phyloP scores from a whole-genome alignment of 2,797 vertebrate genomes.

The Mycteria americana region DNA sequence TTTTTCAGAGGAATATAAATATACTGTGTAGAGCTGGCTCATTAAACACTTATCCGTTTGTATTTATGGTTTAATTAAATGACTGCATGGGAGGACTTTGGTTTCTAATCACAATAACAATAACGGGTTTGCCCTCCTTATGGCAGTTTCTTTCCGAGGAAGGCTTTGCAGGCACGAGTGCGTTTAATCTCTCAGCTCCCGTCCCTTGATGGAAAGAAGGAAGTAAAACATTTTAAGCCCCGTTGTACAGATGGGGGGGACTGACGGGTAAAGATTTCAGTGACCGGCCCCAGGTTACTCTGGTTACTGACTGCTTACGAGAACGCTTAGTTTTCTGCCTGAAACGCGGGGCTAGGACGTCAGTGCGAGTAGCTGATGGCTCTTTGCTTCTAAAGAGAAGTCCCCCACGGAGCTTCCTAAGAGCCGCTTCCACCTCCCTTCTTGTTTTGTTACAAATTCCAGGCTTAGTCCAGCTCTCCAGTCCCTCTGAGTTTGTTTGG shows the following conservation, averaged over 20 bases:
- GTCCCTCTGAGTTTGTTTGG: neutral
- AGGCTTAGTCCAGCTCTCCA: neutral
- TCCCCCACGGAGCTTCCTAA: neutral
- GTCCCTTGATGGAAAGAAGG: neutral
- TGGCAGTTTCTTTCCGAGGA: neutral
- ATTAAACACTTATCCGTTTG: constrained; percentile 46
- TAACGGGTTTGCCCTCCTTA: neutral
- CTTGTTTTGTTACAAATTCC: neutral
- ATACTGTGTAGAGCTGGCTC: constrained; percentile 34
- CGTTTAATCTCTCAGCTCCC: neutral
- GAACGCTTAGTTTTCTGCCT: neutral
- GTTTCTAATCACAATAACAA: neutral
- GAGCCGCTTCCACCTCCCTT: neutral
- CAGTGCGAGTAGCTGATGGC: neutral
- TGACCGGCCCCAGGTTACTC: neutral
- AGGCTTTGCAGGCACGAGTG: neutral
- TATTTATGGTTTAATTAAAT: constrained; percentile 67
- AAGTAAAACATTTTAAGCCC: neutral
- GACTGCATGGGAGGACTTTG: constrained; percentile 6
- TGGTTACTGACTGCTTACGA: neutral
- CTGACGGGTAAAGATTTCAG: neutral
- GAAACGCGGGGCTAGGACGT: neutral
- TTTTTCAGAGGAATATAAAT: constrained; percentile 52
- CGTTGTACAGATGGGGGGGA: accelerated
- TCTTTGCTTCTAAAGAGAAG: neutral